Evolutionary conservation across 2,113 vertebrate genomes (phyloP).

Genomic region (Tangachromis dhanisi): DNA sequence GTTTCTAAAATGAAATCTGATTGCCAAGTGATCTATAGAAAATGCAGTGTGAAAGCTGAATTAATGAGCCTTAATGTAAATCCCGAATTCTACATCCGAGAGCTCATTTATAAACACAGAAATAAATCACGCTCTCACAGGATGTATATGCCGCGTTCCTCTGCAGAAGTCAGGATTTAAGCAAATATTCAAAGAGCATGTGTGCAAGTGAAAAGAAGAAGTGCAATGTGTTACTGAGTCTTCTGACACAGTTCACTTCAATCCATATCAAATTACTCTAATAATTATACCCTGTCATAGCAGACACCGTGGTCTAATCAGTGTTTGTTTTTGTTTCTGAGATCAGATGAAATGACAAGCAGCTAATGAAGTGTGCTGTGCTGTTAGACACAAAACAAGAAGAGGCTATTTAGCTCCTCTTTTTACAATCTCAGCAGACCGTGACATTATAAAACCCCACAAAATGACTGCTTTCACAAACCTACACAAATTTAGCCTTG

Average conservation of each 20-base stretch:
- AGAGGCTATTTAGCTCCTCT: not conserved
- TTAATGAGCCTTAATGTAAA: conserved; percentile 7
- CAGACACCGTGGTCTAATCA: not conserved
- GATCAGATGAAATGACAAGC: conserved; percentile 1
- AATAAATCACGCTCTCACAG: not conserved
- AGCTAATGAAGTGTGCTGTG: conserved; percentile 2
- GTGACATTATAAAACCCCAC: not conserved
- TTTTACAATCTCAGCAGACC: not conserved
- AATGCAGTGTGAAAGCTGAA: not conserved
- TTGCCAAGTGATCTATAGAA: not conserved
- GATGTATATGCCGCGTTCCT: not conserved
- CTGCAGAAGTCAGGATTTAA: not conserved
- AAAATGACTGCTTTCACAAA: not conserved
- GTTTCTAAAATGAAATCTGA: conserved; percentile 15
- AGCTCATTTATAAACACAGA: not conserved
- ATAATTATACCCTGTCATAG: conserved; percentile 1
- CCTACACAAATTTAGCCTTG: not conserved
- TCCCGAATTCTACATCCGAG: not conserved
- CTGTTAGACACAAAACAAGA: not conserved
- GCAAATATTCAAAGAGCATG: not conserved
- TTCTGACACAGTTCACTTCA: not conserved
- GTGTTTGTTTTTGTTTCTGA: conserved; percentile 7
- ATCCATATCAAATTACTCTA: not conserved
- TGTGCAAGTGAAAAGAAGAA: not conserved
- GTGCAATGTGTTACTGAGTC: not conserved